These are phyloP conservation scores for Toxotes jaculatrix DNA, from an alignment of 2,113 vertebrate genomes.

Conservation along the genomic window DNA sequence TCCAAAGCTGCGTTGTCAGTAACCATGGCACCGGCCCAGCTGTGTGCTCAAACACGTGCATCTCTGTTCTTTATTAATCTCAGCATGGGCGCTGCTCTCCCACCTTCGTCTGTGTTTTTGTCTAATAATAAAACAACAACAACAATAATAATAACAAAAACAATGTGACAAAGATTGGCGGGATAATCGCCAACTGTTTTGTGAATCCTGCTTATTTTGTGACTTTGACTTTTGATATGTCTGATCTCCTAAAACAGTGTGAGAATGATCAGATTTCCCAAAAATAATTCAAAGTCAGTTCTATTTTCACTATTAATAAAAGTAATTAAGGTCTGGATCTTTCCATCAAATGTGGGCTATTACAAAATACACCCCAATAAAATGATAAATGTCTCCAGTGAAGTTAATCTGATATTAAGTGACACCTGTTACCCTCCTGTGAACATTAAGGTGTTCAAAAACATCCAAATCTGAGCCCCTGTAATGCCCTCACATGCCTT, in stretches of 20 bases:
- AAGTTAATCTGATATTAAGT: not conserved
- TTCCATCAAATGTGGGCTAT: not conserved
- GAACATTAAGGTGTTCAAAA: conserved; percentile 32
- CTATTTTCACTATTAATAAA: not conserved
- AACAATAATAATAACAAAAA: not conserved
- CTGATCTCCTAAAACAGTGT: not conserved
- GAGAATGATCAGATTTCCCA: not conserved
- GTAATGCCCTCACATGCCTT: conserved; percentile 77
- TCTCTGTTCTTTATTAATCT: conserved; percentile 54
- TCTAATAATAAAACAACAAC: not conserved
- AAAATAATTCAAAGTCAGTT: not conserved
- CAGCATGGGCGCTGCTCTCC: conserved; percentile 21
- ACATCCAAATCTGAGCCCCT: conserved; percentile 46
- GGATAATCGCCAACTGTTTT: not conserved
- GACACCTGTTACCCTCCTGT: conserved; percentile 55
- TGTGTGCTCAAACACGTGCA: conserved; percentile 81
- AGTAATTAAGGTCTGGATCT: not conserved
- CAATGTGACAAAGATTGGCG: not conserved
- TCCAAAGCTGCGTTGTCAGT: conserved; percentile 73
- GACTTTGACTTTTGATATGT: not conserved
- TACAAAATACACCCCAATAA: not conserved
- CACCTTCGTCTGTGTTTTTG: not conserved
- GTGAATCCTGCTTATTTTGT: not conserved
- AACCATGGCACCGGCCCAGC: conserved; percentile 81
- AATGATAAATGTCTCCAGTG: not conserved